A percentile compares a stretch with the other conserved stretches of the same genome.
Conservation (phyloP, 2,888 invertebrate species). For the Andrena hattorfiana region DNA sequence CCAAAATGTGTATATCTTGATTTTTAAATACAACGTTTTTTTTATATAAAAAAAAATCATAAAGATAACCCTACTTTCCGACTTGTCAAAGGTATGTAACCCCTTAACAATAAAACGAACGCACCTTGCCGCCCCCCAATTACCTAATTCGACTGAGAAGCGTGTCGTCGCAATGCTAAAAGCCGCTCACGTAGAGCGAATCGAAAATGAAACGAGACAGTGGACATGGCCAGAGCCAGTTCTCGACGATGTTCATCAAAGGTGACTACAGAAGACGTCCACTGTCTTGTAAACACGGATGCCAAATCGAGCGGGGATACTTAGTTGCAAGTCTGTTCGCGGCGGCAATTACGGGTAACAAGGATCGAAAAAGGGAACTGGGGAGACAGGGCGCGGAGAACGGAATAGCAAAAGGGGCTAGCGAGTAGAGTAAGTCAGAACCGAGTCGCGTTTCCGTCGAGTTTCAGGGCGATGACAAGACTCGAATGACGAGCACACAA, state of each 20-base stretch:
- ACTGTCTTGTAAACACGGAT: slow-evolving; percentile 14
- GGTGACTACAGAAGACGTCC: background rate
- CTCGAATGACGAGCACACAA: slow-evolving; percentile 58
- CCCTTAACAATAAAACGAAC: too few relatives aligned
- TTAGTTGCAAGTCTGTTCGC: slow-evolving; percentile 47
- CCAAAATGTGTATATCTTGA: too few relatives aligned
- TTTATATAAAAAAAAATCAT: too few relatives aligned
- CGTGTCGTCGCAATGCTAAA: too few relatives aligned
- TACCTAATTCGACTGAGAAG: too few relatives aligned
- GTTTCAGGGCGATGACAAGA: slow-evolving; percentile 58
- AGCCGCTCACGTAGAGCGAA: too few relatives aligned
- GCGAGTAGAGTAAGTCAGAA: slow-evolving; percentile 19
- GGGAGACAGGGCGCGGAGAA: background rate
- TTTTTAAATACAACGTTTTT: too few relatives aligned
- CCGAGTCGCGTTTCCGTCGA: slow-evolving; percentile 50
- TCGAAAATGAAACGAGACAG: too few relatives aligned
- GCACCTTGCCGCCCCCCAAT: too few relatives aligned
- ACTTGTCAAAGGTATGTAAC: too few relatives aligned
- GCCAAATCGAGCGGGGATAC: slow-evolving; percentile 38
- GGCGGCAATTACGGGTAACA: slow-evolving; percentile 45
- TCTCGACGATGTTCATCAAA: background rate
- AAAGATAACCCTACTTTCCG: too few relatives aligned
- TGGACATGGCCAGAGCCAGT: too few relatives aligned
- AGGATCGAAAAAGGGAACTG: slow-evolving; percentile 21
- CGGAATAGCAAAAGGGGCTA: slow-evolving; percentile 14